Evolutionary conservation across 2,888 invertebrate genomes (phyloP).

Genomic region (Drosophila meridionalis): DNA sequence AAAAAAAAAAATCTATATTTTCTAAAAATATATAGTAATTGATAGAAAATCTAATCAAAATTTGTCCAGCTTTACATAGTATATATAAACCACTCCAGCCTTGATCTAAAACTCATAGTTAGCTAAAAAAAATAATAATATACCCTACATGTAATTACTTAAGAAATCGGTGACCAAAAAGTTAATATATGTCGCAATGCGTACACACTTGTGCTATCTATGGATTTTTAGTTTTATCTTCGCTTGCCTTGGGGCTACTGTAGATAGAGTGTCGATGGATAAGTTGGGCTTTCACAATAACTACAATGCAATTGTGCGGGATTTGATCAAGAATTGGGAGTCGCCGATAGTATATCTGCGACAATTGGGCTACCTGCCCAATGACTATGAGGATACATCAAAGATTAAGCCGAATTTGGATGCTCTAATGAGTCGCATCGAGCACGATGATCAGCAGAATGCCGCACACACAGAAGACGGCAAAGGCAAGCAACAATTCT

Average conservation of each 20-base stretch:
- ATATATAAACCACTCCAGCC: not conserved
- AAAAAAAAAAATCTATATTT: no score
- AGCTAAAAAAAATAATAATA: constrained; percentile 2
- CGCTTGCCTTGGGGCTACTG: not conserved
- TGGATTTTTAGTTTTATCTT: constrained; percentile 4
- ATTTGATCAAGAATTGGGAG: constrained; percentile 67
- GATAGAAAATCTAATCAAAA: not conserved
- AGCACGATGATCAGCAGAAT: constrained; percentile 23
- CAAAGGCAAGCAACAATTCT: constrained; percentile 9
- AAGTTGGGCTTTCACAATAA: constrained; percentile 34
- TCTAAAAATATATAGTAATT: not conserved
- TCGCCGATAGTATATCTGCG: constrained; percentile 57
- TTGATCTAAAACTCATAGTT: constrained; percentile 24
- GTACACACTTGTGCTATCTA: constrained; percentile 28
- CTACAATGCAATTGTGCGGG: constrained; percentile 50
- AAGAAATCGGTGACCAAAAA: not conserved
- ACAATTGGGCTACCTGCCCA: constrained; percentile 56
- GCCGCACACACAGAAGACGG: not conserved
- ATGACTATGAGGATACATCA: constrained; percentile 60
- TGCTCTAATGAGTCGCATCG: constrained; percentile 55
- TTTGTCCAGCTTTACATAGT: not conserved
- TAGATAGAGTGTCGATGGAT: constrained; percentile 18
- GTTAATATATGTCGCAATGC: constrained; percentile 33
- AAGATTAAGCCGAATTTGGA: constrained; percentile 59
- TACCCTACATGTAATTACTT: not conserved